Evolutionary conservation across 2,797 vertebrate species (phyloP).

Genomic region (Acipenser ruthenus): DNA sequence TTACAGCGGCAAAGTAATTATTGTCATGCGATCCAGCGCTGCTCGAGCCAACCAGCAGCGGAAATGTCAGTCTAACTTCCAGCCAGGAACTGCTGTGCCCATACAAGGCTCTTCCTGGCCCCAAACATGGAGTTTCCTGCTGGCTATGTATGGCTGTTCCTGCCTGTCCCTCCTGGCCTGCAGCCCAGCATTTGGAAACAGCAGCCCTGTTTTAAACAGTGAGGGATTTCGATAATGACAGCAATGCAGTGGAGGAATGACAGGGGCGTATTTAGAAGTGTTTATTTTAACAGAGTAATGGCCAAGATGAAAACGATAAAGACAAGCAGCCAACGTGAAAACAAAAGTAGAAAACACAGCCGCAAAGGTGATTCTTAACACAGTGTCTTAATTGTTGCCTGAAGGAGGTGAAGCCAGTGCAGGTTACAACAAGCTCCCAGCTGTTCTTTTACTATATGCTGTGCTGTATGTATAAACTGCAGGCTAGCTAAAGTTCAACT

Average conservation of each 20-base stretch:
- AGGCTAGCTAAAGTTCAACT: not conserved
- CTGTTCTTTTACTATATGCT: not conserved
- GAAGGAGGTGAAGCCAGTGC: not conserved
- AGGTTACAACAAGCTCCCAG: not conserved
- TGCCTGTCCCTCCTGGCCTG: conserved; percentile 59
- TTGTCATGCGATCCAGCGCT: conserved; percentile 58
- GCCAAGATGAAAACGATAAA: too few relatives aligned
- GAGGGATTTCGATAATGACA: conserved; percentile 25
- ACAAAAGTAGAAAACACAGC: too few relatives aligned
- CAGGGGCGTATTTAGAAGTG: not conserved
- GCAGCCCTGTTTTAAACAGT: conserved; percentile 32
- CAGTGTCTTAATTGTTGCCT: not conserved
- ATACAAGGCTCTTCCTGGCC: conserved; percentile 50
- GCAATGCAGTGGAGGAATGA: conserved; percentile 13
- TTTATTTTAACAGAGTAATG: not conserved
- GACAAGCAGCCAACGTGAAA: too few relatives aligned
- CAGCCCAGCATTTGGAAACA: conserved; percentile 33
- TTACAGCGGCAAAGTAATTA: conserved; percentile 47
- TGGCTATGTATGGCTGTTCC: conserved; percentile 73
- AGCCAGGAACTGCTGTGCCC: conserved; percentile 60
- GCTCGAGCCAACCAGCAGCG: conserved; percentile 57
- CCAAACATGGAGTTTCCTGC: conserved; percentile 72
- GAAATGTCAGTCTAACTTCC: conserved; percentile 66
- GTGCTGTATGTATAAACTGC: not conserved
- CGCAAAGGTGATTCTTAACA: too few relatives aligned